Evolutionary conservation across 1,140 invertebrate species (phyloP).

Genomic region (Plectrocnemia conspersa): DNA sequence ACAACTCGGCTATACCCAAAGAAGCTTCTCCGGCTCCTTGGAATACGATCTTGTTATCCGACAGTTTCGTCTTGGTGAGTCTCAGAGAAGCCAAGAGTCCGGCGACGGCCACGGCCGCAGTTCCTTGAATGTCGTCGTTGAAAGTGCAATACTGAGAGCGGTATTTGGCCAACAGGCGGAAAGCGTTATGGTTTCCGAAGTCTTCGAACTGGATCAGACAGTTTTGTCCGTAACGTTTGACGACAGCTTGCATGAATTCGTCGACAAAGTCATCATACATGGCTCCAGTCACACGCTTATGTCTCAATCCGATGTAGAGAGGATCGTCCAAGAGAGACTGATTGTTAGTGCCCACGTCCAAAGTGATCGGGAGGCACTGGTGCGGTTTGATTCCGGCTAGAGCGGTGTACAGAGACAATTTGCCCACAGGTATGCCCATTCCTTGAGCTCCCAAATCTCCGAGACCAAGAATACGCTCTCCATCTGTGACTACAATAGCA

Average conservation of each 20-base stretch:
- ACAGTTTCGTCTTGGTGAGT: conserved; percentile 70
- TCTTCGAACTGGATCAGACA: conserved; percentile 91
- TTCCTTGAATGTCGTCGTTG: conserved; percentile 95
- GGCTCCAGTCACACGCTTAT: conserved; percentile 72
- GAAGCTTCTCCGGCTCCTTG: conserved; percentile 88
- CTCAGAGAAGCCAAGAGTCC: conserved; percentile 80
- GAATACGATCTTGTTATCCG: conserved; percentile 82
- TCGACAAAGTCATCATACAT: conserved; percentile 92
- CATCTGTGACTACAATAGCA: conserved; percentile 91
- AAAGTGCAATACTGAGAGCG: conserved; percentile 84
- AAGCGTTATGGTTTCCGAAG: conserved; percentile 89
- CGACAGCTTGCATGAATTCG: conserved; percentile 93
- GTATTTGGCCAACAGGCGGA: conserved; percentile 80
- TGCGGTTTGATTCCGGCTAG: conserved; percentile 87
- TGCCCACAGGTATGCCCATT: conserved; percentile 93
- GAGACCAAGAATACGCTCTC: conserved; percentile 86
- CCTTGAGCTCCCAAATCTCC: conserved; percentile 92
- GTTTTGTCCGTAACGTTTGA: conserved; percentile 77
- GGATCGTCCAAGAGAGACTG: conserved; percentile 80
- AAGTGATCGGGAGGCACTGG: conserved; percentile 79
- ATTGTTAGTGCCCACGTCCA: conserved; percentile 91
- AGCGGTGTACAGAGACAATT: conserved; percentile 86
- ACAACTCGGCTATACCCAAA: conserved; percentile 81
- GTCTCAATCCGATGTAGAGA: conserved; percentile 85
- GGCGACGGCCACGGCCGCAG: conserved; percentile 84